phyloP scores from a whole-genome alignment of 1,140 invertebrate genomes.

The Drosophila persimilis region DNA sequence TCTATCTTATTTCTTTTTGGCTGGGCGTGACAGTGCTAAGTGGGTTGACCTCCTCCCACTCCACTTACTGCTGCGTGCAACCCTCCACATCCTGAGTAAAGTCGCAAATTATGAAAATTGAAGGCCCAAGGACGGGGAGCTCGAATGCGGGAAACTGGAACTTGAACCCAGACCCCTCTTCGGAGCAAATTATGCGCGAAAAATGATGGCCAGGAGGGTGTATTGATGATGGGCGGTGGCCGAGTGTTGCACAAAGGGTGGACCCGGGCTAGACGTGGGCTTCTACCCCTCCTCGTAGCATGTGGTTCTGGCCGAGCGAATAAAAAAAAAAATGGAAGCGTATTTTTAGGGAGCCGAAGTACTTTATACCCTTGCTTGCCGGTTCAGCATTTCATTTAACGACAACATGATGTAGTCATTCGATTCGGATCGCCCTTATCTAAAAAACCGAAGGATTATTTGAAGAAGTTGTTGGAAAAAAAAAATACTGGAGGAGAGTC shows the following conservation, averaged over 20 bases:
- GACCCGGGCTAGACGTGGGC: too few species aligned
- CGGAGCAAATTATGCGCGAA: constrained; percentile 77
- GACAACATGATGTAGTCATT: too few species aligned
- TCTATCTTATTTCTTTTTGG: constrained; percentile 12
- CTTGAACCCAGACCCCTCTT: constrained; percentile 47
- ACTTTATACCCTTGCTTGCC: too few species aligned
- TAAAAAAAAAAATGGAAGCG: too few species aligned
- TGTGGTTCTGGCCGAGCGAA: too few species aligned
- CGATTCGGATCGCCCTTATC: too few species aligned
- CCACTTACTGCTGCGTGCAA: not conserved
- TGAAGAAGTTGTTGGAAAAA: too few species aligned
- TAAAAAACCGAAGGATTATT: too few species aligned
- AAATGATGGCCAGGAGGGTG: constrained; percentile 65
- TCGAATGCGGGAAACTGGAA: not conserved
- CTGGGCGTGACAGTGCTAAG: constrained; percentile 70
- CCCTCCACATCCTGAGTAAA: constrained; percentile 18
- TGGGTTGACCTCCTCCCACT: constrained; percentile 39
- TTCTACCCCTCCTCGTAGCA: too few species aligned
- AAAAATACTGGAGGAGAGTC: too few species aligned
- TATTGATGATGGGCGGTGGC: constrained; percentile 28
- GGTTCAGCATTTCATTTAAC: too few species aligned
- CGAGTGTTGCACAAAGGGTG: not conserved
- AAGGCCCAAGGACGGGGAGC: constrained; percentile 29
- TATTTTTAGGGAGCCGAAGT: too few species aligned
- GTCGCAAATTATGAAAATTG: constrained; percentile 75